These are phyloP conservation scores for Alosa sapidissima DNA, from an alignment of 2,797 vertebrate genomes.

Conservation along the genomic window DNA sequence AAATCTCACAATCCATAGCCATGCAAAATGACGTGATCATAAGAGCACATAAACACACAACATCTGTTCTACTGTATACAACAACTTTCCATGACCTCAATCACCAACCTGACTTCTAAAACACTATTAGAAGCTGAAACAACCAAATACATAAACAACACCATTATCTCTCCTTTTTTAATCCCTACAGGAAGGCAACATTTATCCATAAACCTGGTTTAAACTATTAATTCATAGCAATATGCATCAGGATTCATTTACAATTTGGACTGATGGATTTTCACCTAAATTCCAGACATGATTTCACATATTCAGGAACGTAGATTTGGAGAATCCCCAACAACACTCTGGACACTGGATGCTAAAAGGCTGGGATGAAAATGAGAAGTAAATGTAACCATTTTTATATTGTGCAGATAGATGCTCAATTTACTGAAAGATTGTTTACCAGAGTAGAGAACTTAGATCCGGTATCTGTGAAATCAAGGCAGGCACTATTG, in stretches of 20 bases:
- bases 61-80: constrained; percentile 54
- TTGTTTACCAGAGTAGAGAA: constrained; percentile 12
- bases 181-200: not conserved
- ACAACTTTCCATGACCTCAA: constrained; percentile 41
- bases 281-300: constrained; percentile 70
- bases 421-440: not conserved
- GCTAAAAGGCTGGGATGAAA: not conserved
- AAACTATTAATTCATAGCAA: no score
- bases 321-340: no score
- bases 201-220: not conserved
- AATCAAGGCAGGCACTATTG: not conserved
- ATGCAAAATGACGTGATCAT: not conserved
- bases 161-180: no score
- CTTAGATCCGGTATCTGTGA: constrained; percentile 8
- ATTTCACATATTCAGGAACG: no score
- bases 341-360: not conserved
- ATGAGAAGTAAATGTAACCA: constrained; percentile 36
- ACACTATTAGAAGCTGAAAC: no score
- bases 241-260: no score
- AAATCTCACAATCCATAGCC: constrained; percentile 32
- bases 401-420: not conserved
- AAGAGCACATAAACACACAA: no score
- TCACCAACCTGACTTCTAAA: no score
- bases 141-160: no score
- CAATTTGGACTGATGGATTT: constrained; percentile 62